Percentiles rank a stretch among this genome's conserved stretches.
phyloP scores from a whole-genome alignment of 2,888 invertebrate genomes.

The Sminthurinus aureus region DNA sequence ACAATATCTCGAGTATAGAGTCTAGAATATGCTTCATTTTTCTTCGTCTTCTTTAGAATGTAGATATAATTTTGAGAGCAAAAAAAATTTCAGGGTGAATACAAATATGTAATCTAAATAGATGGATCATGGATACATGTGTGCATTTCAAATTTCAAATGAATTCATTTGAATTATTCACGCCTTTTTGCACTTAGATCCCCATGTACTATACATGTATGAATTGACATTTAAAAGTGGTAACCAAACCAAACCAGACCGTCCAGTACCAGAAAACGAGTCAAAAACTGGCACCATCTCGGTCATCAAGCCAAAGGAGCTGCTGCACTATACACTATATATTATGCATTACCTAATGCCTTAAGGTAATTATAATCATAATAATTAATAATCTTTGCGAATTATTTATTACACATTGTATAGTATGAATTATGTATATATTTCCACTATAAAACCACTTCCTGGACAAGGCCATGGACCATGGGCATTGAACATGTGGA shows the following conservation, averaged over 20 bases:
- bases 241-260: not conserved
- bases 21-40: too few species aligned
- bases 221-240: not conserved
- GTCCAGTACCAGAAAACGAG: not conserved
- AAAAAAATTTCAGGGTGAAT: not conserved
- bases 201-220: not conserved
- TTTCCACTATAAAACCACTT: not conserved
- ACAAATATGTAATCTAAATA: too few species aligned
- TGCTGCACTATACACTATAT: too few species aligned
- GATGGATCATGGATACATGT: too few species aligned
- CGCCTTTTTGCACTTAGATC: not conserved
- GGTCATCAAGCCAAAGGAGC: too few species aligned
- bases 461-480: slow-evolving; percentile 20
- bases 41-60: not conserved
- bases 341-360: too few species aligned
- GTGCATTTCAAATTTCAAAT: too few species aligned
- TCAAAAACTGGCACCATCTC: not conserved
- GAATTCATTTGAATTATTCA: not conserved
- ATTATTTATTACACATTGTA: not conserved
- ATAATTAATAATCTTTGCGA: too few species aligned
- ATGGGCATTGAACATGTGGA: not conserved
- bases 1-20: too few species aligned
- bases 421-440: not conserved
- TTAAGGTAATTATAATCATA: too few species aligned
- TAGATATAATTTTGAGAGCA: not conserved